Percentiles rank a stretch among this genome's conserved stretches.
Conservation (phyloP, 1,140 invertebrate genomes). For the Trichonephila clavata region DNA sequence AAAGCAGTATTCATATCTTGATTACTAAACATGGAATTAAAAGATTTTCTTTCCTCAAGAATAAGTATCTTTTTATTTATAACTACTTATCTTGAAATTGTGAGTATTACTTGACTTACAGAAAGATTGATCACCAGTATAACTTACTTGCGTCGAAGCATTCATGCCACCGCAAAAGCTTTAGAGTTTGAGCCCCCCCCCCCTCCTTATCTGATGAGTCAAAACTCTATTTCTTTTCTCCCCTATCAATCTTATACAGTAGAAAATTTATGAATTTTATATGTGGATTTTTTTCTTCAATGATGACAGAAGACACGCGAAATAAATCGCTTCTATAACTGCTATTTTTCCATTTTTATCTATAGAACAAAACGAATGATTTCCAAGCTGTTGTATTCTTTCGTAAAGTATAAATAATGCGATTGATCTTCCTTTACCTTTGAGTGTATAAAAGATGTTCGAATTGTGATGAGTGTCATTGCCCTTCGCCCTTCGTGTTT, state of each 20-base stretch:
- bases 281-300: background rate
- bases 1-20: too few relatives aligned
- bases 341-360: background rate
- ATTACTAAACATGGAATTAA: too few relatives aligned
- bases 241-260: background rate
- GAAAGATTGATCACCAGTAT: slow-evolving; percentile 9
- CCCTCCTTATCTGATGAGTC: slow-evolving; percentile 1
- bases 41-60: background rate
- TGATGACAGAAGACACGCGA: slow-evolving; percentile 10
- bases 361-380: background rate
- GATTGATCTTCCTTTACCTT: background rate
- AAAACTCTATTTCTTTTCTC: slow-evolving; percentile 13
- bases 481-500: background rate
- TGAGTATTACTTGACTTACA: background rate
- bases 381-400: background rate
- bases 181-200: background rate
- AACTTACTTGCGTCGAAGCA: background rate
- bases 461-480: background rate
- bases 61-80: background rate
- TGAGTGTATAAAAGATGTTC: background rate
- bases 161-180: background rate
- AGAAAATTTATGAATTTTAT: background rate
- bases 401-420: slow-evolving; percentile 1
- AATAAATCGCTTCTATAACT: slow-evolving; percentile 13
- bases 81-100: background rate